Evolutionary conservation across 2,797 vertebrate genomes (phyloP).

Genomic region (Perdix hodgsoniae): DNA sequence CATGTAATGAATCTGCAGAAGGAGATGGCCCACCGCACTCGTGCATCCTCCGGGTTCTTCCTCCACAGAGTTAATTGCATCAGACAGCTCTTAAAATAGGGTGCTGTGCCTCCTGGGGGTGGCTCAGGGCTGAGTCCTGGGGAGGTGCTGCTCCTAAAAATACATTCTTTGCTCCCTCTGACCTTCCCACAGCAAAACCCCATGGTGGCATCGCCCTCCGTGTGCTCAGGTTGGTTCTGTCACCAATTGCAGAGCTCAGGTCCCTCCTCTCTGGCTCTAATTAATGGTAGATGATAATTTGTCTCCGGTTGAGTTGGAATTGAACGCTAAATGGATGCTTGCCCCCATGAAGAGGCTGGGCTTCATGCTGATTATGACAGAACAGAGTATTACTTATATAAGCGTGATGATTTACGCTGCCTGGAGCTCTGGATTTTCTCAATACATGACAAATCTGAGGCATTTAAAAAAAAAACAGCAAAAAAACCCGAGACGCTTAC

Average conservation of each 20-base stretch:
- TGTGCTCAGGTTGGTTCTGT: neutral
- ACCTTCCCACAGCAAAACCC: neutral
- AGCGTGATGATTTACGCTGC: neutral
- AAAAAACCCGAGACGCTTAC: neutral
- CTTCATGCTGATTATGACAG: neutral
- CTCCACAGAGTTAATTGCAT: neutral
- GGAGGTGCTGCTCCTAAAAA: too few species aligned
- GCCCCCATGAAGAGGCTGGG: neutral
- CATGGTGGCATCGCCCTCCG: accelerated
- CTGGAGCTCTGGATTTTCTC: conserved; percentile 40
- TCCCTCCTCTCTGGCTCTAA: conserved; percentile 12
- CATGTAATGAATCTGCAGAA: neutral
- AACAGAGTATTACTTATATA: neutral
- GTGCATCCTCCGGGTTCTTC: neutral
- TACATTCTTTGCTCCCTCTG: neutral
- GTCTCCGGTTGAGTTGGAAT: neutral
- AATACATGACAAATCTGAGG: conserved; percentile 21
- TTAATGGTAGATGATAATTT: neutral
- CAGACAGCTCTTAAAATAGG: neutral
- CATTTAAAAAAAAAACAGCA: conserved; percentile 43
- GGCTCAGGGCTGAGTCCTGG: neutral
- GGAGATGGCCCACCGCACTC: neutral
- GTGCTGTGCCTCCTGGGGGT: neutral
- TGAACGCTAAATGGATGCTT: neutral
- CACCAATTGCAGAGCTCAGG: neutral